Base-by-base conservation (phyloP, 2,797 vertebrate species). In the Helarctos malayanus region DNA sequence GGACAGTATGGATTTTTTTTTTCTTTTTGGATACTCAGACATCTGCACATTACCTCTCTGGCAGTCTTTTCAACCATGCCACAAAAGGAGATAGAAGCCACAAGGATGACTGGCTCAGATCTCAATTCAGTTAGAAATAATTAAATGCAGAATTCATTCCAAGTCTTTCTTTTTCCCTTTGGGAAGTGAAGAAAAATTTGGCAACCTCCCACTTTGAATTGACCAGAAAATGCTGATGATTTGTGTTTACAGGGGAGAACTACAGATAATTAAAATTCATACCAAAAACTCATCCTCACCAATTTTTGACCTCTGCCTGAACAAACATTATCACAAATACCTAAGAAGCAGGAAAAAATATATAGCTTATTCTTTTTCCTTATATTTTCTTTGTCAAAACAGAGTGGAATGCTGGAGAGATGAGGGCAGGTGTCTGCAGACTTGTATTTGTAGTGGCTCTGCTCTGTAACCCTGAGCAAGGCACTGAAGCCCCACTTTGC, bases 21-120 rank as follows among this genome's bases (percentile, higher is more conserved):
- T 75, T 54, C 7, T 49, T 63, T 98, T 97, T 95, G 98, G 97
- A 95, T 98, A 98, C 87, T 98, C 91, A 97, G 80, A 98, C 96
- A 97, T 95, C 75, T 98, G 86, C 54, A 91, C 38, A 91, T 97
- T 97, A 92, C 80, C 84, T 73, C 49, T 71, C 79, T 21, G 94
- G 69, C 69, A 80, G 18, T 59, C 84, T 97, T 38, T 94, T 56
- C 65, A 83, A 35, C 54, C 2, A 1, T 23, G 45, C 38, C 57
- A 97, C n/a, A 68, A 59, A 90, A 87, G 76, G 35, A 79, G 41
- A 87, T 0, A 89, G 73, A 96, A 54, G 65, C 32, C 95, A 96
- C 79, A 41, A 85, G 57, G 59, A 90, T 21, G 54, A 68, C 5
- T 80, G 41, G 79, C 79, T 95, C 80, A 87, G 69, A 82, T 89